Evolutionary conservation across 2,113 vertebrate genomes (phyloP), one percentile per base, ranked within the genome.

Genomic region (Dolichallabes microphthalmus): DNA sequence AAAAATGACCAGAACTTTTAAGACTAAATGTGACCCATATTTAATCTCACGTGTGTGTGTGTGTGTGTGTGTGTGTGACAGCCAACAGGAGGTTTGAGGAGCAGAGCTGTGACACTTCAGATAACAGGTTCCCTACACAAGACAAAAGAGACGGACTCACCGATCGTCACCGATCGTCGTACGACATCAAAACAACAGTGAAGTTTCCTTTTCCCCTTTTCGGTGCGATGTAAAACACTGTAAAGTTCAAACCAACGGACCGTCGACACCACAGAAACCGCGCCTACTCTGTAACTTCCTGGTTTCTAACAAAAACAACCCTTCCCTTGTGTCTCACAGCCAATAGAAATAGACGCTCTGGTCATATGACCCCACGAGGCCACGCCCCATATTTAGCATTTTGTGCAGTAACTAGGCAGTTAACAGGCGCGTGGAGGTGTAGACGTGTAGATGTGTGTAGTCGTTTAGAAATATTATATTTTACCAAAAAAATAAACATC

Each of bases 261-360:
- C 11, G 27, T 35, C 50, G 15, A 35, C 7, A 25, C 30, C 0
- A 1, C 1, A 39, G 4, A 6, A 13, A 52, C 69, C 80, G 89
- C 88, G 2, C 87, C 87, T n/a, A 7, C 71, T 57, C 39, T 27
- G 4, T 8, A 60, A 50, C 90, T 94, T 95, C 94, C 94, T 85
- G 79, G 75, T 10, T 90, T 87, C 71, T 35, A 86, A 91, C 82
- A 88, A 91, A 64, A 94, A 94, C 92, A 94, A 92, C 90, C 60
- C 4, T 79, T 80, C 85, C 17, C 60, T 82, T 84, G 80, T 20
- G 66, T 1, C 57, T n/a, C 5, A 0, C 32, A 69, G 78, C 94
- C 92, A 94, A 94, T 93, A 0, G 60, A 2, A 19, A 77, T 27
- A 2, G 53, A 32, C 17, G 2, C 1, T 84, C 30, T 2, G 60